phyloP scores from a whole-genome alignment of 1,140 invertebrate species.

The Papilio helenus region DNA sequence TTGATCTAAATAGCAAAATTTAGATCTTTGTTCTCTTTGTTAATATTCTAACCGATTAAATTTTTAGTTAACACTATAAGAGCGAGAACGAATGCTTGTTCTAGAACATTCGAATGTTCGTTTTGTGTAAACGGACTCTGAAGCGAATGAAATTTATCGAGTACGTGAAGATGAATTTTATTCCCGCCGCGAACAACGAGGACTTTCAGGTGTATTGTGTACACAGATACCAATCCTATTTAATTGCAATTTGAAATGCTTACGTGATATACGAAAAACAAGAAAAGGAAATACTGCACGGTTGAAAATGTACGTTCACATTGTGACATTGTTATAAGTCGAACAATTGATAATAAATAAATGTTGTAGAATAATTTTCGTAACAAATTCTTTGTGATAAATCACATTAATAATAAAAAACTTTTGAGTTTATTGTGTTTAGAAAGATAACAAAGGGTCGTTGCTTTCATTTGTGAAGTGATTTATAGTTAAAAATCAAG shows the following conservation, averaged over 20 bases:
- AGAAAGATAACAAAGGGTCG: background rate
- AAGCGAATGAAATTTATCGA: slow-evolving; percentile 3
- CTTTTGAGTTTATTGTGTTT: background rate
- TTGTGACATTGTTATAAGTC: background rate
- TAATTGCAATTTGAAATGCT: slow-evolving; percentile 6
- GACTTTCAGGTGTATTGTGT: slow-evolving; percentile 18
- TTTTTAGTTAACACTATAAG: background rate
- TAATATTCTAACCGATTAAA: no score
- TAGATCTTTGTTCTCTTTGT: no score
- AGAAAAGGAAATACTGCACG: background rate
- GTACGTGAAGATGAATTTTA: slow-evolving; percentile 14
- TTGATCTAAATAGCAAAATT: no score
- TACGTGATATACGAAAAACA: background rate
- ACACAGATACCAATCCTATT: background rate
- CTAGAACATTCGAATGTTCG: background rate
- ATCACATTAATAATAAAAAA: background rate
- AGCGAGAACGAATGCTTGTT: background rate
- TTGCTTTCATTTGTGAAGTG: background rate
- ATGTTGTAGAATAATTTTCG: background rate
- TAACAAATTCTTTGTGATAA: background rate
- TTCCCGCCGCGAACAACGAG: background rate
- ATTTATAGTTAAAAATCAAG: no score
- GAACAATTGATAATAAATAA: background rate
- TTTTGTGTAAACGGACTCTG: background rate
- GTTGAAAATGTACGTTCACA: background rate